Evolutionary conservation across 2,888 invertebrate species (phyloP), one percentile per base, ranked within the genome.

Genomic region (Elysia crispata): DNA sequence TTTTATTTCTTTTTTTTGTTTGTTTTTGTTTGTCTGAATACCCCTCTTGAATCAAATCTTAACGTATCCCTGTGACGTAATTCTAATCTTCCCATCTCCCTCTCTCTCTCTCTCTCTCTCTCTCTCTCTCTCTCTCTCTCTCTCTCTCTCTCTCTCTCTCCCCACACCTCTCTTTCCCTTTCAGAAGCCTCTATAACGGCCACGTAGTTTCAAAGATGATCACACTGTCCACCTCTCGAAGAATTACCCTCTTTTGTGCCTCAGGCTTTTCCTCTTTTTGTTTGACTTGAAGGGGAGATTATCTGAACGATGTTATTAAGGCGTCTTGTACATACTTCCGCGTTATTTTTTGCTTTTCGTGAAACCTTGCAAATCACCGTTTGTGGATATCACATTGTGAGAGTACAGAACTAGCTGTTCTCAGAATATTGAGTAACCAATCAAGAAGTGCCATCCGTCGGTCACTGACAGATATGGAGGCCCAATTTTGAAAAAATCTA

Each of bases 1-100:
- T 76, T 66, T 66, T 66, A 11, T 41, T 76, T 41, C 64, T 23
- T 64, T 66, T 76, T 3, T 76, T 41, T 76, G 1, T 33, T 66
- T 76, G 25, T 66, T 49, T 11, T n/a, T 20, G 15, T 41, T n/a
- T 66, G 33, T 41, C 75, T 75, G 13, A 33, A 31, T 76, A 31
- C 64, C 64, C 69, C 77, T 54, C 31, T 28, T n/a, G n/a, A n/a
- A n/a, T n/a, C n/a, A n/a, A n/a, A n/a, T n/a, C n/a, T n/a, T n/a
- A n/a, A n/a, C n/a, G n/a, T n/a, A n/a, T n/a, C n/a, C n/a, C n/a
- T n/a, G n/a, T n/a, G n/a, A n/a, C n/a, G n/a, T n/a, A n/a, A n/a
- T n/a, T n/a, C n/a, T n/a, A n/a, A n/a, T 5, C 54, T 50, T 60
- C 30, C 28, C 57, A 50, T 57, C 31, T 28, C 31, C 54, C 31